phyloP scores from a whole-genome alignment of 35 echinoderm and acorn worm genomes.

The Eucidaris tribuloides region DNA sequence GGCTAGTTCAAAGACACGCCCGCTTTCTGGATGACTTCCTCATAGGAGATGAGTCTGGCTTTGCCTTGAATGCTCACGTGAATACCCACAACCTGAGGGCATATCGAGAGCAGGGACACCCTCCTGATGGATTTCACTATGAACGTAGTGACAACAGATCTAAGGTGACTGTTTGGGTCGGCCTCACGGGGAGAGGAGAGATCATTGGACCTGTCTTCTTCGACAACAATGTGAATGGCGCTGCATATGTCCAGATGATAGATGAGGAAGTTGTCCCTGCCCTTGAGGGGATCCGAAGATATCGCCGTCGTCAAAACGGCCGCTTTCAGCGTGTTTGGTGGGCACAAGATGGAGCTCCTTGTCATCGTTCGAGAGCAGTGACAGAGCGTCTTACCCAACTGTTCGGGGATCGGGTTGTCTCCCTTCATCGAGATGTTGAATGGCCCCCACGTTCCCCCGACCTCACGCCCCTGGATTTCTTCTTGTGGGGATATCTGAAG shows the following conservation, averaged over 20 bases:
- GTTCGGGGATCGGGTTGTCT: neutral
- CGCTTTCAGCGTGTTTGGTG: conserved; percentile 7
- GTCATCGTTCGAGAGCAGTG: neutral
- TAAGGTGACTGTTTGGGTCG: conserved; percentile 1
- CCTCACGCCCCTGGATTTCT: conserved; percentile 26
- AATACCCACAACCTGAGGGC: neutral
- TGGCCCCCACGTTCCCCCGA: neutral
- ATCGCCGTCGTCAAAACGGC: neutral
- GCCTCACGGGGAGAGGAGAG: neutral
- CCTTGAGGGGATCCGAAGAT: neutral
- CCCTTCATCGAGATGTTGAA: neutral
- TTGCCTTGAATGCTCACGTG: neutral
- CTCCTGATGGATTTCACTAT: neutral
- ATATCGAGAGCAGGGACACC: neutral
- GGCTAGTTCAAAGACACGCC: neutral
- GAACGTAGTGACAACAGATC: neutral
- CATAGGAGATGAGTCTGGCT: too few relatives aligned
- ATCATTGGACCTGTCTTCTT: neutral
- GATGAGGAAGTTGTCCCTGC: neutral
- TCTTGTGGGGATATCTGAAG: conserved; percentile 12
- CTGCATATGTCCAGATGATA: neutral
- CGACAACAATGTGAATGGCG: neutral
- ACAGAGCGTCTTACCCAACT: neutral
- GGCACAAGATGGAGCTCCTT: conserved; percentile 11
- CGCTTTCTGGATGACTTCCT: neutral